phyloP scores from a whole-genome alignment of 2,113 vertebrate species.

The Archilochus colubris region DNA sequence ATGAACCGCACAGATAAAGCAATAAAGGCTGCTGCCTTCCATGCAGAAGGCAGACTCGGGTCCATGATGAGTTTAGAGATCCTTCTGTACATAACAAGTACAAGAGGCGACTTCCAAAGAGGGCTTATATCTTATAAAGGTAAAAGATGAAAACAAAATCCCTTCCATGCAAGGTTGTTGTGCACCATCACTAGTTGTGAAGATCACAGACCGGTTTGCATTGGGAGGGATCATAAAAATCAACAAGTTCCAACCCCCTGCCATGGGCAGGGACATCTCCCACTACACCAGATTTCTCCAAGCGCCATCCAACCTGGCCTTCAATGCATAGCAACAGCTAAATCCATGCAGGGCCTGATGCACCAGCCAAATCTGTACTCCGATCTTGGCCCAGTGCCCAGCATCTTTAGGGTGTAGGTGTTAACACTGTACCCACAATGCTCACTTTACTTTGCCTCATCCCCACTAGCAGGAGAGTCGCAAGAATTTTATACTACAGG shows the following conservation, averaged over 20 bases:
- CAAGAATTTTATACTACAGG: neutral
- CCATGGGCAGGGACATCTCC: too few relatives aligned
- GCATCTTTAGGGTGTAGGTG: neutral
- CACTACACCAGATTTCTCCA: too few relatives aligned
- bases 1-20: neutral
- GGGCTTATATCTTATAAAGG: neutral
- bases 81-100: neutral
- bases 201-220: neutral
- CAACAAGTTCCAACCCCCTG: too few relatives aligned
- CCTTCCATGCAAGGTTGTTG: neutral
- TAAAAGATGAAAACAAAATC: neutral
- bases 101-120: neutral
- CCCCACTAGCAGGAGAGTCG: neutral
- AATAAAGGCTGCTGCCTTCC: neutral
- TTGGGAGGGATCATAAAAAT: too few relatives aligned
- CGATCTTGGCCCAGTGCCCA: neutral
- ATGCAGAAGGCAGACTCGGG: neutral
- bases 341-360: neutral
- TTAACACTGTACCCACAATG: neutral
- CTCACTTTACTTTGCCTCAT: neutral
- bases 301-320: too few relatives aligned
- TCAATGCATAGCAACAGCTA: neutral
- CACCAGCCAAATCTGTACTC: neutral
- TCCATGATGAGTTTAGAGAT: neutral
- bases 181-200: neutral